Evolutionary conservation across 2,888 invertebrate species (phyloP), one percentile per base, ranked within the genome.

Genomic region (Cryptocephalus primarius): DNA sequence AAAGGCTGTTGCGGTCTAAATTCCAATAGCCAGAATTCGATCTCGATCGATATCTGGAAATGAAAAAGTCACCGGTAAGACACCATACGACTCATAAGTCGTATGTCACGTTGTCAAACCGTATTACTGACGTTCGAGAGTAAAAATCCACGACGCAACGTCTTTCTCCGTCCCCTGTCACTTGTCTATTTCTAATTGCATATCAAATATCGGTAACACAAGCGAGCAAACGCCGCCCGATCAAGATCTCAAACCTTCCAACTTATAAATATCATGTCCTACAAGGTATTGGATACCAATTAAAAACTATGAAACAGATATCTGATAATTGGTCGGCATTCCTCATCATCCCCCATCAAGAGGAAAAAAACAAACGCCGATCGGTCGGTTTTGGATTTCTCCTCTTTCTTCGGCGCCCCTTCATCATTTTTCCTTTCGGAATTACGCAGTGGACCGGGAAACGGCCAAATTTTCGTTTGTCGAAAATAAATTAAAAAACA

Each of bases 211-310:
- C 52, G 45, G 43, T 43, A 33, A 22, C 22, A 22, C 22, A 22
- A 22, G 22, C 22, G 22, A 22, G 22, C 42, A 48, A 44, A 47
- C 33, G 48, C 44, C 45, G 39, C 40, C 34, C 42, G 1, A 46
- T 48, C 48, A 10, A 41, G 39, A 45, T 45, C 53, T 45, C 46
- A 46, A 48, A 48, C 51, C 53, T 53, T 40, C 46, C 46, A 44
- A 50, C 48, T 55, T 55, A 57, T 59, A 60, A 60, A 60, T 59
- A 59, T 56, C 58, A 53, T 60, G 62, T 61, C 55, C 50, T 53
- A 61, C 61, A 61, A 56, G 58, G 54, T 52, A 61, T 60, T 57
- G 57, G 58, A 53, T 58, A 58, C 60, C 61, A 62, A 61, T 62
- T 62, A 60, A 62, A 62, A 61, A 55, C 55, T 58, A 57, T 58